Conservation (phyloP, 2,797 vertebrate genomes). For the Lates japonicus region DNA sequence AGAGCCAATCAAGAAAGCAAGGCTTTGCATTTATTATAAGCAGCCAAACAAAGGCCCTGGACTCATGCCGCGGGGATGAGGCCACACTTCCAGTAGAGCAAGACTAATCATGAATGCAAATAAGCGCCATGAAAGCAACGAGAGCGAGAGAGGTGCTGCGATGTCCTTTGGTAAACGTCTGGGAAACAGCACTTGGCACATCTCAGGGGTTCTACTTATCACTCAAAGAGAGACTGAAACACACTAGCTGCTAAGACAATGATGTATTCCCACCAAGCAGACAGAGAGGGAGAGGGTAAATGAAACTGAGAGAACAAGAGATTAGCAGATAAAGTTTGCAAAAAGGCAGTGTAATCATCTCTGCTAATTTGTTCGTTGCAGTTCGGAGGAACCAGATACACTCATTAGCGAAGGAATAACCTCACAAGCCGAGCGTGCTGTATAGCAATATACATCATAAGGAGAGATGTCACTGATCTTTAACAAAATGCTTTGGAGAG, state of each 20-base stretch:
- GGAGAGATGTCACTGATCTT: conserved; percentile 52
- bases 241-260: conserved; percentile 65
- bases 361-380: conserved; percentile 57
- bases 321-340: conserved; percentile 70
- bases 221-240: conserved; percentile 62
- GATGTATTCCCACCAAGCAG: conserved; percentile 62
- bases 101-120: conserved; percentile 82
- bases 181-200: conserved; percentile 75
- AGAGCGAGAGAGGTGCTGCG: conserved; percentile 65
- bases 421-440: conserved; percentile 29
- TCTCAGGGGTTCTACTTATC: conserved; percentile 67
- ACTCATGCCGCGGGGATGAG: conserved; percentile 64
- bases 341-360: conserved; percentile 63
- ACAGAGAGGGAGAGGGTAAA: conserved; percentile 53
- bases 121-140: conserved; percentile 68
- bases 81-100: conserved; percentile 75
- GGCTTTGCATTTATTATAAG: conserved; percentile 71
- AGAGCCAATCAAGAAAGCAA: conserved; percentile 62
- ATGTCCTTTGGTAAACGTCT: conserved; percentile 72
- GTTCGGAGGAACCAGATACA: conserved; percentile 52
- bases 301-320: conserved; percentile 52
- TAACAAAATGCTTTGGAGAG: conserved; percentile 57
- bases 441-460: conserved; percentile 33
- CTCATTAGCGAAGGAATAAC: conserved; percentile 53
- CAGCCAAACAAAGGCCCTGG: conserved; percentile 60